Evolutionary conservation across 2,797 vertebrate species (phyloP).

Genomic region (Pseudochirops corinnae): DNA sequence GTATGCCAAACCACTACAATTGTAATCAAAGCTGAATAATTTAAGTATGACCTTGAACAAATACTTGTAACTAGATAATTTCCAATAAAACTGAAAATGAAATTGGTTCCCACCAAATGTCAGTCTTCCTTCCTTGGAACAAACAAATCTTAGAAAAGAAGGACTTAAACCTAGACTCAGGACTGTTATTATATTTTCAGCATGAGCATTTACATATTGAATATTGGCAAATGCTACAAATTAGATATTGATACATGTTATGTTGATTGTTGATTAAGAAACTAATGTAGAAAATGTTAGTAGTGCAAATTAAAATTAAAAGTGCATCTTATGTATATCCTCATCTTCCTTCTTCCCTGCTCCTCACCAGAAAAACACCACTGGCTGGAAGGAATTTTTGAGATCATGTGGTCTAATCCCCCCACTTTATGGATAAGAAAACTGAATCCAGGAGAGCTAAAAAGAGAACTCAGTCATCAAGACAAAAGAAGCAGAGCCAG

Average conservation of each 20-base stretch:
- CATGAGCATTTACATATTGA: no score
- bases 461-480: neutral
- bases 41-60: neutral
- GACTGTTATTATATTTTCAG: no score
- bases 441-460: neutral
- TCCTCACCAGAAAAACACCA: neutral
- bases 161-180: no score
- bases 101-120: conserved; percentile 1
- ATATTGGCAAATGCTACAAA: no score
- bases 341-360: no score
- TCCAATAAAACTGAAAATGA: neutral
- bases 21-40: conserved; percentile 4
- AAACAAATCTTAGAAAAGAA: neutral
- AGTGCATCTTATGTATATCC: no score
- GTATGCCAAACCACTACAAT: neutral
- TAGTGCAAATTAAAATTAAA: no score
- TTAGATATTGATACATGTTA: no score
- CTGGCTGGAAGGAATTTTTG: neutral
- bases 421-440: neutral
- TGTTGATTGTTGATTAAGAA: no score
- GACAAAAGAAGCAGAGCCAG: neutral
- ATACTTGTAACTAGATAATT: conserved; percentile 8
- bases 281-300: no score
- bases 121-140: neutral
- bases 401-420: neutral